Evolutionary conservation across 1,140 invertebrate genomes (phyloP).

Genomic region (Brachionus rotundiformis): DNA sequence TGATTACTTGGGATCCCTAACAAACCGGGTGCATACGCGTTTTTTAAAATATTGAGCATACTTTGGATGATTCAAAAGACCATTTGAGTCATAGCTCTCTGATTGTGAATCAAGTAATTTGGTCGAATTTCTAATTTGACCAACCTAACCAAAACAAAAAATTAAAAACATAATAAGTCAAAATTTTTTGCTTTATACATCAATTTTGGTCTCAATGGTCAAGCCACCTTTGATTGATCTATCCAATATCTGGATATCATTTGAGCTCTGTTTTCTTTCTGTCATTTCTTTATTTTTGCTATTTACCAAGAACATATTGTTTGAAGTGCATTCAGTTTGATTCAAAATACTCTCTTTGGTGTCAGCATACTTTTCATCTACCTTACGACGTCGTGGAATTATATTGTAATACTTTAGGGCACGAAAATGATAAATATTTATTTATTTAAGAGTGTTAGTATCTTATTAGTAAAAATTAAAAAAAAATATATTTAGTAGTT

Average conservation of each 20-base stretch:
- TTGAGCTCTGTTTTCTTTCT: not conserved
- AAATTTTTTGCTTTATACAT: no score
- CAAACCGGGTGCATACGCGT: not conserved
- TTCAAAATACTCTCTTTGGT: not conserved
- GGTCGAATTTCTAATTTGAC: not conserved
- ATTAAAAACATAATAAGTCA: no score
- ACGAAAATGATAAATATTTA: not conserved
- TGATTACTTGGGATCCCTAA: constrained; percentile 6
- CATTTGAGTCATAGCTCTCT: not conserved
- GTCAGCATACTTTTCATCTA: not conserved
- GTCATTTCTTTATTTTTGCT: not conserved
- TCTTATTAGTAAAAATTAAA: not conserved
- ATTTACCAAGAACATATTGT: not conserved
- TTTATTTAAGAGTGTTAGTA: not conserved
- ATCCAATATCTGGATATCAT: constrained; percentile 10
- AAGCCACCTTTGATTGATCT: not conserved
- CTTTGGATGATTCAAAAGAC: constrained; percentile 48
- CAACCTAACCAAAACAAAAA: constrained; percentile 2
- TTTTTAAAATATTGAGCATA: constrained; percentile 51
- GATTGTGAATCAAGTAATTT: not conserved
- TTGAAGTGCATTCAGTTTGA: not conserved
- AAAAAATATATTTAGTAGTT: not conserved
- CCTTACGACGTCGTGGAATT: not conserved
- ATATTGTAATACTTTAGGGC: not conserved
- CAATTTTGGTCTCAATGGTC: not conserved